Conservation (phyloP, 1,140 invertebrate genomes). For the Achatina immaculata region DNA sequence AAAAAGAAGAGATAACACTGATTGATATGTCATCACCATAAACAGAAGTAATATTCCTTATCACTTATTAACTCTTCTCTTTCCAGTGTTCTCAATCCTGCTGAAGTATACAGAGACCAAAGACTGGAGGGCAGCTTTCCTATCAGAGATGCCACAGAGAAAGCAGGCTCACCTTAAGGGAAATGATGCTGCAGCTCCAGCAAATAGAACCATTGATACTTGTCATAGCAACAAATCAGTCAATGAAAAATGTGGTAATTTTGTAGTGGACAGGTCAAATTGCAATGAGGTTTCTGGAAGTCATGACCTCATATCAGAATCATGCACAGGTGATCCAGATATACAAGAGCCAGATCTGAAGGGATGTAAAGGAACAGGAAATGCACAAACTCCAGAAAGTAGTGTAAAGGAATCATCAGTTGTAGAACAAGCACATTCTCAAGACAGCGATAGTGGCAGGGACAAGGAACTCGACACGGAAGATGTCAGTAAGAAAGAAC, state of each 20-base stretch:
- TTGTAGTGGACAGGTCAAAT: not conserved
- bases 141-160: conserved; percentile 78
- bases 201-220: not conserved
- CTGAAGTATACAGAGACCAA: conserved; percentile 82
- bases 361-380: not conserved
- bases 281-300: not conserved
- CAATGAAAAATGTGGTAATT: not conserved
- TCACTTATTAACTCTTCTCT: conserved; percentile 42
- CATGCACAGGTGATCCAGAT: not conserved
- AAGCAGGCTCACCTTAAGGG: conserved; percentile 63
- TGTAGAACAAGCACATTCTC: not conserved
- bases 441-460: not conserved
- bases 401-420: not conserved
- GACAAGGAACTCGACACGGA: not conserved
- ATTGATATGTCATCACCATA: no score
- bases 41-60: no score
- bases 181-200: not conserved
- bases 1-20: no score
- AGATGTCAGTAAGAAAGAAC: not conserved
- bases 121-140: conserved; percentile 87
- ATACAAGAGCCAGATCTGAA: not conserved
- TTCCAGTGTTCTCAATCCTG: conserved; percentile 93
- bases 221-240: not conserved
- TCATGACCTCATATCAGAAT: not conserved
- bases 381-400: not conserved